These are phyloP conservation scores for Theristicus caerulescens DNA, from an alignment of 2,113 vertebrate species.

Conservation along the genomic window DNA sequence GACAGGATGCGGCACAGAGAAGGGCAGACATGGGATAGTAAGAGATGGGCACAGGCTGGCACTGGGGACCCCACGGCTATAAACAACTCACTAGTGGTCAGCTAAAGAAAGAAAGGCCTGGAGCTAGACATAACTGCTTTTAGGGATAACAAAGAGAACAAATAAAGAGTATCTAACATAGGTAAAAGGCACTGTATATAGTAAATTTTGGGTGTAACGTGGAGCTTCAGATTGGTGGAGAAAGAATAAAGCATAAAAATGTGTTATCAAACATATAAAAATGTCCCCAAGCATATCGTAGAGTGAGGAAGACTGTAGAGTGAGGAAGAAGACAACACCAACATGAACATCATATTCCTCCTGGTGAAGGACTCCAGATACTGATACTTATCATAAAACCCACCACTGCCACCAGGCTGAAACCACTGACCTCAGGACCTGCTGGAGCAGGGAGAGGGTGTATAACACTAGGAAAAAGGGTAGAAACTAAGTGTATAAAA, in stretches of 20 bases:
- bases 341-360: neutral
- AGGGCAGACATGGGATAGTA: neutral
- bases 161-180: neutral
- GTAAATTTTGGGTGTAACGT: neutral
- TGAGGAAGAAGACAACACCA: neutral
- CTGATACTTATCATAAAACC: neutral
- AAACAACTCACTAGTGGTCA: neutral
- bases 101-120: neutral
- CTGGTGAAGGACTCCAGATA: neutral
- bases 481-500: neutral
- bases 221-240: neutral
- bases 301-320: neutral
- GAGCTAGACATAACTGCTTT: neutral
- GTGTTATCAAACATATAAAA: neutral
- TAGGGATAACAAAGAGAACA: neutral
- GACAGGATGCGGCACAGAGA: neutral
- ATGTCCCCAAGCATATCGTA: accelerated
- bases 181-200: neutral
- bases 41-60: neutral
- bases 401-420: neutral
- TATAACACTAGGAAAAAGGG: neutral
- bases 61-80: neutral
- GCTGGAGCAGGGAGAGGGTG: accelerated
- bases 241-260: neutral
- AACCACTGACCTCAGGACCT: neutral